phyloP scores from a whole-genome alignment of 2,113 vertebrate genomes.

The Lepisosteus osseus region DNA sequence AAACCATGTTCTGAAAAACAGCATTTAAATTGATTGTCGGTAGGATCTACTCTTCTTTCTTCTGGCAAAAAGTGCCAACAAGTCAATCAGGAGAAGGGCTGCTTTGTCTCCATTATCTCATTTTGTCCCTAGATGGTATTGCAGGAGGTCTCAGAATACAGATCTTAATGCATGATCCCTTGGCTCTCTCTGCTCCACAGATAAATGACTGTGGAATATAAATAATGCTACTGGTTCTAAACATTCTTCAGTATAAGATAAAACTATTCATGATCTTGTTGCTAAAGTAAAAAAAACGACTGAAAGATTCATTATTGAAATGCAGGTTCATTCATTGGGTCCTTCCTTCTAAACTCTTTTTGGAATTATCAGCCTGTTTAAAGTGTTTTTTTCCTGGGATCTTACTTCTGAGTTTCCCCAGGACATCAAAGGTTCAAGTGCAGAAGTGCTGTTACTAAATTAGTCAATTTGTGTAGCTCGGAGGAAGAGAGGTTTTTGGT shows the following conservation, averaged over 20 bases:
- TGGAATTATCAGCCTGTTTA: too few relatives aligned
- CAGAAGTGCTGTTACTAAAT: background rate
- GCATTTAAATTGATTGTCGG: background rate
- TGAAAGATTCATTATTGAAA: too few relatives aligned
- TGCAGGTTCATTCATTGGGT: too few relatives aligned
- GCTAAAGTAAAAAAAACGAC: too few relatives aligned
- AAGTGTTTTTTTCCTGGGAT: too few relatives aligned
- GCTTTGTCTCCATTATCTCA: background rate
- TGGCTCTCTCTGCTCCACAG: conserved; percentile 28
- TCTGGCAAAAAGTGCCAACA: background rate
- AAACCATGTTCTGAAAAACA: background rate
- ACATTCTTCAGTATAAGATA: conserved; percentile 1
- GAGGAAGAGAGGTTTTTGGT: background rate
- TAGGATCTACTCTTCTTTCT: background rate
- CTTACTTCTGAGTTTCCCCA: too few relatives aligned
- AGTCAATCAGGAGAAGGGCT: background rate
- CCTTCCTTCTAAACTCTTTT: background rate
- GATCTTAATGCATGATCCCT: conserved; percentile 11
- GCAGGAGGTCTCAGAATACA: conserved; percentile 15
- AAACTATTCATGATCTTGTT: background rate
- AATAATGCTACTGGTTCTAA: conserved; percentile 26
- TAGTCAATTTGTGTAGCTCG: background rate
- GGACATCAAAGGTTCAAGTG: background rate
- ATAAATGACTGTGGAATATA: conserved; percentile 41
- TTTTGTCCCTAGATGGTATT: conserved; percentile 15